Conservation (phyloP, 1,140 invertebrate genomes). For the Melitaea cinxia region DNA sequence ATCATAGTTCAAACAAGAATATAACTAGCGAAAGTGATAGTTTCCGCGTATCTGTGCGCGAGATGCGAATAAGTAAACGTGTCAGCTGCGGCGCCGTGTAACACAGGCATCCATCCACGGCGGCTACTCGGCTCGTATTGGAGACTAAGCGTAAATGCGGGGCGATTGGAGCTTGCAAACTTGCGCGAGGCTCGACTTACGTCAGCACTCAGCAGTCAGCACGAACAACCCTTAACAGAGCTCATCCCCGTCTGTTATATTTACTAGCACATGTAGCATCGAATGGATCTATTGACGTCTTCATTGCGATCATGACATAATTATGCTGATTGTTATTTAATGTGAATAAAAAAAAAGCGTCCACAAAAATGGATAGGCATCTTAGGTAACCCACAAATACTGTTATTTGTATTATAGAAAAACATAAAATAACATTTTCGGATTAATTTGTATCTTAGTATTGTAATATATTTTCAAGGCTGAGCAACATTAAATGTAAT, state of each 20-base stretch:
- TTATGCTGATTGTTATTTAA: slow-evolving; percentile 20
- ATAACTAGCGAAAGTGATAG: slow-evolving; percentile 66
- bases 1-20: slow-evolving; percentile 58
- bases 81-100: slow-evolving; percentile 43
- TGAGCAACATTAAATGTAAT: slow-evolving; percentile 7
- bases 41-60: slow-evolving; percentile 52
- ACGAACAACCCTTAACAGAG: slow-evolving; percentile 18
- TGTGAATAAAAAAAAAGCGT: slow-evolving; percentile 1
- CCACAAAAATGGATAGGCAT: slow-evolving; percentile 2
- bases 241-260: slow-evolving; percentile 9
- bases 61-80: slow-evolving; percentile 50
- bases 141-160: slow-evolving; percentile 30
- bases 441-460: background rate
- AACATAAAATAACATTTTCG: background rate
- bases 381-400: background rate
- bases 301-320: slow-evolving; percentile 2
- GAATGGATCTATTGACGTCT: slow-evolving; percentile 3
- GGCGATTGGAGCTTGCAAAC: slow-evolving; percentile 23
- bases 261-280: background rate
- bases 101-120: slow-evolving; percentile 63
- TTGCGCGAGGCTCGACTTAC: slow-evolving; percentile 31
- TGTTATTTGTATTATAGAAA: too few relatives aligned
- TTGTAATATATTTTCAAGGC: slow-evolving; percentile 10
- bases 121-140: slow-evolving; percentile 55
- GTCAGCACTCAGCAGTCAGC: slow-evolving; percentile 32